Percentiles rank a stretch among this genome's conserved stretches.
These are phyloP conservation scores for Eilema depressum DNA, from an alignment of 2,888 invertebrate species.

Conservation along the genomic window DNA sequence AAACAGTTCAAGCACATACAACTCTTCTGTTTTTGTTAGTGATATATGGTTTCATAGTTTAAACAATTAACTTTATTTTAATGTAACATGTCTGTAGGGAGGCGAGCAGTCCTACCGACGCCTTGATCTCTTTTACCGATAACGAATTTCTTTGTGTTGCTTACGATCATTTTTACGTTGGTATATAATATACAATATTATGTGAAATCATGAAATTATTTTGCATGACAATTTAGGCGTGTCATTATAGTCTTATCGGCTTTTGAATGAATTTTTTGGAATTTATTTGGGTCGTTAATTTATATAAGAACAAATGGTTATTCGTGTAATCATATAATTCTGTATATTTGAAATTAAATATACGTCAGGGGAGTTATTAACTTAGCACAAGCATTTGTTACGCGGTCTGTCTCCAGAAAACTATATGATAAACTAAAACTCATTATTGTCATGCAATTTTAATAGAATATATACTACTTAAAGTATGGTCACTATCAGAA, in stretches of 20 bases:
- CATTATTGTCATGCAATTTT: neutral
- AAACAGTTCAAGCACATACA: conserved; percentile 6
- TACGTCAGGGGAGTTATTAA: neutral
- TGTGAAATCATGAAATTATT: neutral
- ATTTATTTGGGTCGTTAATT: neutral
- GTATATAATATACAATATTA: neutral
- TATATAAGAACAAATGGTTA: neutral
- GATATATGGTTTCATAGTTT: conserved; percentile 48
- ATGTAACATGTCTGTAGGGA: conserved; percentile 50
- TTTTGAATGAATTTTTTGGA: neutral
- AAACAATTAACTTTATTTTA: conserved; percentile 38
- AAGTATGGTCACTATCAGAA: neutral
- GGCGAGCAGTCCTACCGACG: conserved; percentile 49
- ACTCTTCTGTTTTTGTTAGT: conserved; percentile 30
- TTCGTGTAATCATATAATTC: neutral
- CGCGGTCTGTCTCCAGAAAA: neutral
- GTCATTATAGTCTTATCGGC: neutral
- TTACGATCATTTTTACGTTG: conserved; percentile 1
- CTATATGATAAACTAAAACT: neutral
- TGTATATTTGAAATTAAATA: neutral
- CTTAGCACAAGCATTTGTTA: neutral
- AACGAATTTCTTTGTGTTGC: conserved; percentile 50
- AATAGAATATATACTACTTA: neutral
- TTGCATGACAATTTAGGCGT: neutral
- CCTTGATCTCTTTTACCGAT: conserved; percentile 66